These are phyloP conservation scores for Nineta flava DNA, from an alignment of 2,888 invertebrate species.

Conservation along the genomic window DNA sequence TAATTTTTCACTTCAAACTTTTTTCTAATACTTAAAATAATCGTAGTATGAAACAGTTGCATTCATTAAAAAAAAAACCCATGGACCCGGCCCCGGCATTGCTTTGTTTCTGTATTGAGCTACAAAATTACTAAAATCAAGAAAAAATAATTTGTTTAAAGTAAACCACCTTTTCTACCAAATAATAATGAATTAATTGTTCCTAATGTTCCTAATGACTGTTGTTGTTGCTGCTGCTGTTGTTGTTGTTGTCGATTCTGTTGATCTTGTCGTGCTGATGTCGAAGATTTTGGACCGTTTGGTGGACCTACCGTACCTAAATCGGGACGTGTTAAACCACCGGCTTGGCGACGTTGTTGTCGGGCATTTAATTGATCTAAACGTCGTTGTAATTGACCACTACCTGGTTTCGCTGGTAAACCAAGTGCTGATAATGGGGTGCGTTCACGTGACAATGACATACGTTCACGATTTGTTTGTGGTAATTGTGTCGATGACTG, in stretches of 20 bases:
- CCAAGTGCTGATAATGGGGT: conserved; percentile 29
- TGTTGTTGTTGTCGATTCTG: conserved; percentile 2
- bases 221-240: conserved; percentile 15
- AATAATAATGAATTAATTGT: conserved; percentile 66
- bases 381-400: conserved; percentile 34
- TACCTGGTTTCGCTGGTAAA: conserved; percentile 42
- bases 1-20: too few relatives aligned
- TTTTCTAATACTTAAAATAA: too few relatives aligned
- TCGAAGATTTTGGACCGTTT: conserved; percentile 11
- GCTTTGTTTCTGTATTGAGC: too few relatives aligned
- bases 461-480: neutral
- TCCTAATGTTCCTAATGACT: conserved; percentile 37
- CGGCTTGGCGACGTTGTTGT: conserved; percentile 32
- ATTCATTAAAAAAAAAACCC: too few relatives aligned
- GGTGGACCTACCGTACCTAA: conserved; percentile 35
- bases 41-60: too few relatives aligned
- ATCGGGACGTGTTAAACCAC: conserved; percentile 39
- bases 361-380: conserved; percentile 28
- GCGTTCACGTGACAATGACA: conserved; percentile 8
- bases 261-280: neutral
- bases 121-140: too few relatives aligned
- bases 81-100: too few relatives aligned
- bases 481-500: conserved; percentile 13
- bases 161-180: conserved; percentile 71
- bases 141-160: conserved; percentile 28